A percentile compares a stretch with the other conserved stretches of the same genome.
Evolutionary conservation across 2,888 invertebrate genomes (phyloP).

Genomic region (Stenurella melanura): DNA sequence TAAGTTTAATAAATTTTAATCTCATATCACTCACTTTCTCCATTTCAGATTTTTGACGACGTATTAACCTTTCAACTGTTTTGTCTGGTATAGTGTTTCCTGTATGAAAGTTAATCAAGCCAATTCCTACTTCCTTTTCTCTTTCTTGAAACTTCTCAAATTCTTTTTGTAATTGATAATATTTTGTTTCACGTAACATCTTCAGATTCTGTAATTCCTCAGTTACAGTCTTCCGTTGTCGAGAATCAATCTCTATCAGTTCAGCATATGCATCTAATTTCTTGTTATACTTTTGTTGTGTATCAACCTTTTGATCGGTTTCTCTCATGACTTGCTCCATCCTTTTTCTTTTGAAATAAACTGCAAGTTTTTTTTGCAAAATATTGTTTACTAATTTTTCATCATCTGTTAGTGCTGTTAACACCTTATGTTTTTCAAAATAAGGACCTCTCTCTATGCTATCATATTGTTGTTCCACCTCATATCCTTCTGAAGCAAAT

Average conservation of each 20-base stretch:
- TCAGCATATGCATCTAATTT: slow-evolving; percentile 62
- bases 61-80: slow-evolving; percentile 63
- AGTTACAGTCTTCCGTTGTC: slow-evolving; percentile 56
- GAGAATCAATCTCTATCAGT: slow-evolving; percentile 50
- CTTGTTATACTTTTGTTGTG: slow-evolving; percentile 63
- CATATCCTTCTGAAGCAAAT: slow-evolving; percentile 42
- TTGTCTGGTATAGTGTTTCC: slow-evolving; percentile 68
- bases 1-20: slow-evolving; percentile 65
- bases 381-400: slow-evolving; percentile 63
- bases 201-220: slow-evolving; percentile 60
- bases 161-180: slow-evolving; percentile 50
- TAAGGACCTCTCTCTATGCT: slow-evolving; percentile 52
- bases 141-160: slow-evolving; percentile 62
- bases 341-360: slow-evolving; percentile 68
- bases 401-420: slow-evolving; percentile 43
- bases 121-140: slow-evolving; percentile 67
- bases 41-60: slow-evolving; percentile 63
- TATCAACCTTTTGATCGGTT: slow-evolving; percentile 61
- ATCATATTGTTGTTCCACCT: slow-evolving; percentile 45
- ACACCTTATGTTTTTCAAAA: slow-evolving; percentile 51
- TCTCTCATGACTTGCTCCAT: slow-evolving; percentile 68
- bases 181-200: slow-evolving; percentile 56
- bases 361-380: slow-evolving; percentile 67
- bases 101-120: slow-evolving; percentile 68
- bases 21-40: slow-evolving; percentile 65